Percentiles rank a stretch among this genome's conserved stretches.
These are phyloP conservation scores for Anoplopoma fimbria DNA, from an alignment of 2,113 vertebrate genomes.

Conservation along the genomic window DNA sequence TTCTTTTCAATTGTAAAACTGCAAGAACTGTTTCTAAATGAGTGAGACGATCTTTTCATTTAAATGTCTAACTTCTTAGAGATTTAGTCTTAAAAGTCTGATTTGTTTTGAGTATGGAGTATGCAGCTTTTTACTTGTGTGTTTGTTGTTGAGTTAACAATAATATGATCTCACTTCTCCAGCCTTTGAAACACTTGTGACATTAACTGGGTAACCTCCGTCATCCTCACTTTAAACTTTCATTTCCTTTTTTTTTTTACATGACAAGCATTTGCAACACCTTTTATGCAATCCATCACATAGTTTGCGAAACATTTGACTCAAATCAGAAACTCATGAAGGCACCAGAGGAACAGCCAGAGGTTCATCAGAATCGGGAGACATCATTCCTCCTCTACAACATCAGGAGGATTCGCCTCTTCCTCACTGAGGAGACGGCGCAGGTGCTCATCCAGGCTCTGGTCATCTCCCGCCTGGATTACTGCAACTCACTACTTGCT, in stretches of 20 bases:
- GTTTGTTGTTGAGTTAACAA: not conserved
- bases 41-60: not conserved
- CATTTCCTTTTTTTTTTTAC: not conserved
- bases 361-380: no score
- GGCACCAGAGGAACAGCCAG: no score
- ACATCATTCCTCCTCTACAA: no score
- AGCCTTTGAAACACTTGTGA: not conserved
- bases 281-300: not conserved
- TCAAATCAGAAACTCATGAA: not conserved
- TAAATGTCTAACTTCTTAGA: not conserved
- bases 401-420: no score
- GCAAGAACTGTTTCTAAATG: not conserved
- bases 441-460: no score
- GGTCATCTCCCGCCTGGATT: no score
- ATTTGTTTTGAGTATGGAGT: not conserved
- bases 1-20: not conserved
- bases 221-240: not conserved
- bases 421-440: no score
- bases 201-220: not conserved
- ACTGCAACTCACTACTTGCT: no score
- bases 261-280: not conserved
- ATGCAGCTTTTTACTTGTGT: not conserved
- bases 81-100: not conserved
- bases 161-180: not conserved
- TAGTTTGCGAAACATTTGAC: not conserved